A percentile compares a stretch with the other conserved stretches of the same genome.
Evolutionary conservation across 2,797 vertebrate species (phyloP).

Genomic region (Catharus ustulatus): DNA sequence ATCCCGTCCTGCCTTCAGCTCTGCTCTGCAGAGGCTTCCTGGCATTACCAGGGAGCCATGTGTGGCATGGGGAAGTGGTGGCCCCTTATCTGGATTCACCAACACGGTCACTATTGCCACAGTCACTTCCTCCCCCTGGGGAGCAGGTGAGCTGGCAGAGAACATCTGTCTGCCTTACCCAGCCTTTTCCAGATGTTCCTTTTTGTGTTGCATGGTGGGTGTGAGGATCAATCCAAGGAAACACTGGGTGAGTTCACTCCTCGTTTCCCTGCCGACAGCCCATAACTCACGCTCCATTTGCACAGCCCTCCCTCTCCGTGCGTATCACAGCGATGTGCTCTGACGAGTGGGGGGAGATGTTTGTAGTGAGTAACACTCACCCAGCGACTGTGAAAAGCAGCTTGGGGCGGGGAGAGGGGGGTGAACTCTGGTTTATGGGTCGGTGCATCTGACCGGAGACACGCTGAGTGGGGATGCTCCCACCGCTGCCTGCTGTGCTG

Average conservation of each 20-base stretch:
- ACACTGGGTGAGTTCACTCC: not conserved
- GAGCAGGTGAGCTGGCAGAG: not conserved
- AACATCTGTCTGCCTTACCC: not conserved
- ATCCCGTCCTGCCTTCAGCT: not conserved
- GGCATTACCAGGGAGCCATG: not conserved
- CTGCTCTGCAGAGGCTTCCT: fast-evolving
- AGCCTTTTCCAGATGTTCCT: slow-evolving; percentile 41
- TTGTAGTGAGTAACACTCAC: slow-evolving; percentile 19
- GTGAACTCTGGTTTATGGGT: not conserved
- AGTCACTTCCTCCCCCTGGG: not conserved
- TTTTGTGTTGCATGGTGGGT: slow-evolving; percentile 14
- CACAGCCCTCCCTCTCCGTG: not conserved
- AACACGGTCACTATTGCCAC: not conserved
- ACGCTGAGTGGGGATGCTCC: not conserved
- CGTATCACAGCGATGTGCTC: not conserved
- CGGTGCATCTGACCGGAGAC: not conserved
- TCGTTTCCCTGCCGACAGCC: not conserved
- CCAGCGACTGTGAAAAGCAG: not conserved
- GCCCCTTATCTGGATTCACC: not conserved
- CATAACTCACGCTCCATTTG: slow-evolving; percentile 35
- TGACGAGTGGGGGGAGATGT: not conserved
- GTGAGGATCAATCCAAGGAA: slow-evolving; percentile 38
- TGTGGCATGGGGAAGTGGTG: fast-evolving
- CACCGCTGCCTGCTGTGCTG: not conserved
- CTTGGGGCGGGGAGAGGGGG: not conserved